Evolutionary conservation across 2,888 invertebrate species (phyloP).

Genomic region (Tenthredo amoena): DNA sequence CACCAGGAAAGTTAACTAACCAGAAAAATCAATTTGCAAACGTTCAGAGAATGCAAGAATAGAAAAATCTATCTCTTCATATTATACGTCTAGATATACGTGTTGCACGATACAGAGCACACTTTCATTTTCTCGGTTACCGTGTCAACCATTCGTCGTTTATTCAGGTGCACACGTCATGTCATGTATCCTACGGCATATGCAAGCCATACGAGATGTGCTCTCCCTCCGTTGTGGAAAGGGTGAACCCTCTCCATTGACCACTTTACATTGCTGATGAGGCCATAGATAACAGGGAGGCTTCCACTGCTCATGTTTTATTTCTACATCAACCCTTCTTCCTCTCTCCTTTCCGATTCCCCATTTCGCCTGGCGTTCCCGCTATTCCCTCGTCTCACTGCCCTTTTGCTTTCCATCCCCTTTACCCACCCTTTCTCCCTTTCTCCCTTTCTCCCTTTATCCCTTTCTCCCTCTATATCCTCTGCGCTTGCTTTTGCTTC

Average conservation of each 20-base stretch:
- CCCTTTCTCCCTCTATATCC: background rate
- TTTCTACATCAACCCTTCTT: slow-evolving; percentile 53
- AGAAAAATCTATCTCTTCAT: background rate
- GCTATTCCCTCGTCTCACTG: slow-evolving; percentile 26
- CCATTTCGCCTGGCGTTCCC: slow-evolving; percentile 23
- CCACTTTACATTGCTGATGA: slow-evolving; percentile 59
- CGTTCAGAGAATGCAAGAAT: background rate
- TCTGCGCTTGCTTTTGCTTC: slow-evolving; percentile 2
- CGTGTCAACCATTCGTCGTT: slow-evolving; percentile 13
- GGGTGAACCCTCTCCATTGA: slow-evolving; percentile 45
- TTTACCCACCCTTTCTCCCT: background rate
- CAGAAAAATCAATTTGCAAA: slow-evolving; percentile 22
- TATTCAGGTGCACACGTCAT: background rate
- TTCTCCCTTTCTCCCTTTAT: background rate
- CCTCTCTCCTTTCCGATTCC: slow-evolving; percentile 33
- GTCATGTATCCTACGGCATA: background rate
- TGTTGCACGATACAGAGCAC: background rate
- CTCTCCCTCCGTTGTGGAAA: background rate
- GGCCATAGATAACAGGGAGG: slow-evolving; percentile 57
- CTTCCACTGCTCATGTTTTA: slow-evolving; percentile 58
- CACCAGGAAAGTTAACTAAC: slow-evolving; percentile 18
- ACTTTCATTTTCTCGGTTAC: background rate
- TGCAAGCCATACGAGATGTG: slow-evolving; percentile 17
- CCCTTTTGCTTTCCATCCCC: slow-evolving; percentile 13
- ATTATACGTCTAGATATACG: background rate